Evolutionary conservation across 2,797 vertebrate genomes (phyloP), one percentile per base, ranked within the genome.

Genomic region (Corythornis leucogaster): DNA sequence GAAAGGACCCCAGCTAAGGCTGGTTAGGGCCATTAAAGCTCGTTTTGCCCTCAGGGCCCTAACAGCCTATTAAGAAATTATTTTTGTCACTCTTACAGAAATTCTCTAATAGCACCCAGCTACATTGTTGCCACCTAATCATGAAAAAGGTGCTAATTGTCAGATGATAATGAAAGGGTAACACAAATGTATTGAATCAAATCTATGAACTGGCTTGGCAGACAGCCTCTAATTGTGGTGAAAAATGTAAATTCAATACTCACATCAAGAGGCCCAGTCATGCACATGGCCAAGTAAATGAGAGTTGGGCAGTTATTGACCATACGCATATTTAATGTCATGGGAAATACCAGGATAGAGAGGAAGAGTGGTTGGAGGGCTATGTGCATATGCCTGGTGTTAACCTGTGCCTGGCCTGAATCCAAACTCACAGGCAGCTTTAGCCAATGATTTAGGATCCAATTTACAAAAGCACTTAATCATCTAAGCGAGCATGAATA

Each of bases 221-320:
- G 48, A 42, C 55, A 92, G 67, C n/a, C 63, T 57, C 42, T 86
- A 40, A 73, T 30, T 86, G 42, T 20, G 18, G 21, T 85, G 75
- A 85, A 46, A 87, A 87, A 91, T 64, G 50, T 63, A 61, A 92
- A 92, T 69, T 53, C 83, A 74, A 80, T 77, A 80, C 2, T 12
- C 2, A 0, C 35, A 80, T 91, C 69, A 59, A 64, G 5, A 4
- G 43, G 38, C 51, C 51, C 59, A 84, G 59, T n/a, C 88, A 53
- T 67, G 88, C 43, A 80, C 38, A 30, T 2, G 16, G 62, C 15
- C 24, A 68, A 50, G 19, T 12, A 83, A 89, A 83, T 19, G 82
- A 75, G 24, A 0, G 0, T 2, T 48, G 55, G 24, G 51, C 66
- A 75, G 17, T 59, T 66, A 40, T 26, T 68, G 76, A 75, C 40